Percentiles rank a stretch among this genome's conserved stretches.
Evolutionary conservation across 2,113 vertebrate species (phyloP).

Genomic region (Sarotherodon lohbergeri): DNA sequence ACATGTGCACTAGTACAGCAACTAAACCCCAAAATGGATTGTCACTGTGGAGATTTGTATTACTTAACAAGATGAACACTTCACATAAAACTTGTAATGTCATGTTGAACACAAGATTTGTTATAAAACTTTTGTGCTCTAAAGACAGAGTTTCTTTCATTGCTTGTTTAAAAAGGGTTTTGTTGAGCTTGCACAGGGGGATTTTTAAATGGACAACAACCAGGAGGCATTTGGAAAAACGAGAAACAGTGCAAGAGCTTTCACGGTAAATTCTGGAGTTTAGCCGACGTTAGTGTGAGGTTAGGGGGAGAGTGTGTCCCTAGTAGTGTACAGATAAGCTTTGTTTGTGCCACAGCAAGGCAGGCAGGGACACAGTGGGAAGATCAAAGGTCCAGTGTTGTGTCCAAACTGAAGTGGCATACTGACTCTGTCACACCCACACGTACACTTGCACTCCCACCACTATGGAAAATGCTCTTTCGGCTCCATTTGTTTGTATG

Average conservation of each 20-base stretch:
- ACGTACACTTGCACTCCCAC: not conserved
- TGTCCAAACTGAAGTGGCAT: not conserved
- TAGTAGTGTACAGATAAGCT: not conserved
- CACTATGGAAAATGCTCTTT: not conserved
- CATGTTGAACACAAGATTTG: not conserved
- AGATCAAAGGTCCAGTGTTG: conserved; percentile 10
- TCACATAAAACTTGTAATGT: not conserved
- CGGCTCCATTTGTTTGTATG: not conserved
- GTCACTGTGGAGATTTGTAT: not conserved
- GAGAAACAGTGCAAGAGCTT: not conserved
- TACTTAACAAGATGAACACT: not conserved
- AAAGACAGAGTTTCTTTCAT: not conserved
- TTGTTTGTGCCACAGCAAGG: not conserved
- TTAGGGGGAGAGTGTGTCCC: not conserved
- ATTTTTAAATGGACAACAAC: not conserved
- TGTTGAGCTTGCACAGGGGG: not conserved
- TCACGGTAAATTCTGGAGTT: not conserved
- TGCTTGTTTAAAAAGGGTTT: not conserved
- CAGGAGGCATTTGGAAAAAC: not conserved
- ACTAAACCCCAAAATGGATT: not conserved
- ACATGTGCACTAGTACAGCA: not conserved
- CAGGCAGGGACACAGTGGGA: not conserved
- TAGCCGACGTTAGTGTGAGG: not conserved
- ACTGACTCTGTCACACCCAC: not conserved
- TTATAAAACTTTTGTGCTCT: not conserved